Evolutionary conservation across 2,797 vertebrate species (phyloP).

Genomic region (Pseudochaenichthys georgianus): DNA sequence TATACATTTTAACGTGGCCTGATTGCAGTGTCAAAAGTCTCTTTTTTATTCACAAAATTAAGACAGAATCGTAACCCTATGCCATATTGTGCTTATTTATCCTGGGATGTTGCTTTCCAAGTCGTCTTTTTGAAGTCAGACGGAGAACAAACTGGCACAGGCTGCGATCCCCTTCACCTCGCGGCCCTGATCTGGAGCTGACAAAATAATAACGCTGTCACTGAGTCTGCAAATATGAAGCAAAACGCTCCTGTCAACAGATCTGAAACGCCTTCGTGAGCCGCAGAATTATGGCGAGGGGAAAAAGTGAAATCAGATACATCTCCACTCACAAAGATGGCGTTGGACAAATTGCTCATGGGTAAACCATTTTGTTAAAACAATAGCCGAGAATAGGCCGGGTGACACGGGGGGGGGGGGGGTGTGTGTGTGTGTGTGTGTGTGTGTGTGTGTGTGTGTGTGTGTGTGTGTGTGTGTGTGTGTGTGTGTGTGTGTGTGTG

Average conservation of each 20-base stretch:
- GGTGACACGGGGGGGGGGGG: constrained; percentile 32
- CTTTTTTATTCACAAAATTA: too few species aligned
- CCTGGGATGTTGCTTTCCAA: constrained; percentile 25
- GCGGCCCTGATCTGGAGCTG: constrained; percentile 44
- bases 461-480: too few species aligned
- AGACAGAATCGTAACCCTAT: too few species aligned
- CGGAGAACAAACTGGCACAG: background rate
- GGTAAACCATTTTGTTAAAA: constrained; percentile 66
- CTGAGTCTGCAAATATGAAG: constrained; percentile 43
- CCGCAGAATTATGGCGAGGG: constrained; percentile 32
- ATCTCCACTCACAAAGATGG: constrained; percentile 46
- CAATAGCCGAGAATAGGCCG: constrained; percentile 62
- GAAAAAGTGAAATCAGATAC: constrained; percentile 62
- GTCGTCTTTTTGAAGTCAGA: constrained; percentile 21
- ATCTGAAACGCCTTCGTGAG: constrained; percentile 15
- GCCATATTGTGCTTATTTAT: background rate
- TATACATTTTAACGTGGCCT: too few species aligned
- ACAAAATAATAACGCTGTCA: constrained; percentile 49
- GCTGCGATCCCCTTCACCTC: constrained; percentile 22
- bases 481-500: background rate
- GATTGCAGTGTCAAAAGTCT: too few species aligned
- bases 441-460: constrained; percentile 15
- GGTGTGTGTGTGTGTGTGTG: constrained; percentile 14
- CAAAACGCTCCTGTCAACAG: constrained; percentile 56
- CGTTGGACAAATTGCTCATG: constrained; percentile 61